Base-by-base conservation (phyloP, 2,113 vertebrate genomes). In the Nansenia antarctica region DNA sequence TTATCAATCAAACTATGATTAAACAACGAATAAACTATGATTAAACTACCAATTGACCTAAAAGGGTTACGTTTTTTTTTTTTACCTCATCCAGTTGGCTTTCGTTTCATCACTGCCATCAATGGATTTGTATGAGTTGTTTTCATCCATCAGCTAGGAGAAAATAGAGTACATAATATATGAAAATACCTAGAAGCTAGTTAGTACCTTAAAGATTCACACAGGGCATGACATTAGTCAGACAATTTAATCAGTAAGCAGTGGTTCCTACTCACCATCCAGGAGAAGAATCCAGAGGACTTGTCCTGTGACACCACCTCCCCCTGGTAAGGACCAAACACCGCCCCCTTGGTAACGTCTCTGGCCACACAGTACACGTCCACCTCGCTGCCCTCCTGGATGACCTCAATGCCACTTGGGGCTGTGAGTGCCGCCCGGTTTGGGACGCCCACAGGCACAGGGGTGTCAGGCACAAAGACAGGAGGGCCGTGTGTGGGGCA, bases 31-130 rank as follows among this genome's bases (percentile, higher is more conserved):
- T n/a, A n/a, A n/a, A n/a, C n/a, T n/a, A n/a, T n/a, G n/a, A n/a
- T n/a, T n/a, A n/a, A n/a, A n/a, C n/a, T n/a, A n/a, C 11, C 6
- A 27, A 26, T 91, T 92, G 93, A n/a, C n/a, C n/a, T n/a, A n/a
- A n/a, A n/a, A n/a, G n/a, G n/a, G n/a, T n/a, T n/a, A n/a, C n/a
- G n/a, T n/a, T n/a, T n/a, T n/a, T n/a, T n/a, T n/a, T n/a, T n/a
- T n/a, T n/a, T 81, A 95, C 95, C 94, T 95, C 95, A 96, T 96
- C 95, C 95, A 96, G 82, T 95, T 96, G 77, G 94, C 93, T 83
- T 89, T 92, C 31, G 93, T 90, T 83, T 95, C 94, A 39, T 96
- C 94, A 0, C 93, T 94, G 30, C 94, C 94, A 69, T 96, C 93
- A 1, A 96, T 93, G 59, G 93, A 95, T 88, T 94, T 95, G 78